A percentile compares a stretch with the other conserved stretches of the same genome.
phyloP scores from a whole-genome alignment of 2,888 invertebrate species.

The Hetaerina titia region DNA sequence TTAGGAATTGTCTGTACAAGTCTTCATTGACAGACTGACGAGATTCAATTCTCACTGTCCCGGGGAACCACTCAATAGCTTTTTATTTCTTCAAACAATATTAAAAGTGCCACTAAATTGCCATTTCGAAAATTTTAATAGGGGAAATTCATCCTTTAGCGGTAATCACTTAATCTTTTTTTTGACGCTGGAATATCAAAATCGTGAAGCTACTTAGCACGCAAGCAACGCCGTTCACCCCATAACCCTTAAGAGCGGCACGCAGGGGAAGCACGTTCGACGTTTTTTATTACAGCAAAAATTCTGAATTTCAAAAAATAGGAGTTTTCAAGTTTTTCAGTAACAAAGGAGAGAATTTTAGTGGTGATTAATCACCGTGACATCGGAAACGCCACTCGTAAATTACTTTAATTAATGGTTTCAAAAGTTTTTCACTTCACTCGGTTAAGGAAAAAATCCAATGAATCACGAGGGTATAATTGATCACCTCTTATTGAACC shows the following conservation, averaged over 20 bases:
- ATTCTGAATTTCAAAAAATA: not conserved
- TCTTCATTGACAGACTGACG: too few species aligned
- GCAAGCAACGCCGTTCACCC: not conserved
- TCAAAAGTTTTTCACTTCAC: not conserved
- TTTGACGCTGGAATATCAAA: not conserved
- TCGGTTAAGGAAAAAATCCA: not conserved
- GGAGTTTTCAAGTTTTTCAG: not conserved
- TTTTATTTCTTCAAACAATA: not conserved
- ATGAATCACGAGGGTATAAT: not conserved
- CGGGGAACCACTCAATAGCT: too few species aligned
- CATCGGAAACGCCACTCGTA: not conserved
- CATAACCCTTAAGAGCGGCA: not conserved
- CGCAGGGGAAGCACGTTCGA: not conserved
- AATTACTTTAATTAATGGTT: not conserved
- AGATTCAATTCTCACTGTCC: too few species aligned
- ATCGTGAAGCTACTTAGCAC: not conserved
- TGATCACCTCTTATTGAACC: too few species aligned
- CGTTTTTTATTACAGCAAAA: not conserved
- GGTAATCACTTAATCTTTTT: not conserved
- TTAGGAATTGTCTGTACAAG: too few species aligned
- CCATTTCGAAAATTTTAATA: not conserved
- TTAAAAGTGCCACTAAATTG: not conserved
- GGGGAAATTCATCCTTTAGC: not conserved
- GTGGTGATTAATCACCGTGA: not conserved
- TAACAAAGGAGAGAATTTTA: not conserved